Evolutionary conservation across 2,797 vertebrate species (phyloP), one percentile per base, ranked within the genome.

Genomic region (Bradypus variegatus): DNA sequence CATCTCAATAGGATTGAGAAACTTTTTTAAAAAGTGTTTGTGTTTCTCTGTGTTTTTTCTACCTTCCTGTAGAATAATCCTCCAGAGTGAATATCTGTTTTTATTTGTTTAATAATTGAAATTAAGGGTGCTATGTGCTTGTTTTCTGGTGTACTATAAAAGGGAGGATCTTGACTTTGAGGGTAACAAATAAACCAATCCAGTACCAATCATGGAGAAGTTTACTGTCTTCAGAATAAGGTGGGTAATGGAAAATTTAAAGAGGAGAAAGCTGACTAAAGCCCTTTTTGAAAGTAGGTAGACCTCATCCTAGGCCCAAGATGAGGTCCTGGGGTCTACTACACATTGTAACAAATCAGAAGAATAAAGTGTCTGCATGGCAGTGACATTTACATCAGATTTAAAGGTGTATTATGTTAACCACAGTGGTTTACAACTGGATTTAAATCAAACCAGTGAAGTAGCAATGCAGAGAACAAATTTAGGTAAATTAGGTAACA

Each of bases 141-240:
- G 76, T 81, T 91, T 85, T 50, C 73, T 41, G 67, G 58, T 21
- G 33, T 73, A 79, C 58, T 60, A 60, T 72, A 62, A 77, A 78
- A 84, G 79, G 19, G 21, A 73, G 21, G 38, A 91, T 84, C 45
- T 79, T 93, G 36, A 73, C 79, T 94, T 73, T 84, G 73, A 91
- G 16, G 31, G 83, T 16, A 86, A 62, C 33, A 91, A 73, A 29
- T 85, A 62, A 91, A 50, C 53, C 18, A 76, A 31, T 62, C 38
- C 21, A 69, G 14, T 92, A 41, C 55, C 10, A 29, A 29, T 65
- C n/a, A 27, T 41, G 31, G 69, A 67, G 13, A 53, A 90, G 91
- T 79, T 69, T 21, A 85, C 18, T 31, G 11, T 53, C 69, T 82
- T 77, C 29, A 79, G 80, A 50, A 89, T 84, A 91, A 14, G 48